Conservation (phyloP, 2,797 vertebrate species). For the Lacerta viridis region DNA sequence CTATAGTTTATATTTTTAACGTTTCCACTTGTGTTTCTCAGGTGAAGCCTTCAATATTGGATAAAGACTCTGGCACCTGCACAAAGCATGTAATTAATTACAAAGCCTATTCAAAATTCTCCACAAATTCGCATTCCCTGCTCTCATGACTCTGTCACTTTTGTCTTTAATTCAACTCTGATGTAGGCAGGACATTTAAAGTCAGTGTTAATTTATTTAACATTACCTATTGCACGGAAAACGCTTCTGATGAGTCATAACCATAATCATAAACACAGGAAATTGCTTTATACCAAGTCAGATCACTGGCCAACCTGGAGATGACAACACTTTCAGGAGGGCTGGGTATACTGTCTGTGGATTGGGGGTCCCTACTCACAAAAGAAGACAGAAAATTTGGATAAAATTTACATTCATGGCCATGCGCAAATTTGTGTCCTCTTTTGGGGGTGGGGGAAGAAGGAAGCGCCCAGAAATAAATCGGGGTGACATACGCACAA, state of each 20-base stretch:
- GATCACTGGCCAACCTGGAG: too few species aligned
- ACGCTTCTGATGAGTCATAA: constrained; percentile 38
- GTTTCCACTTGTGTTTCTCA: not conserved
- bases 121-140: not conserved
- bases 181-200: constrained; percentile 4
- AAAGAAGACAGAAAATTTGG: too few species aligned
- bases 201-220: constrained; percentile 24
- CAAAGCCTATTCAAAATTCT: not conserved
- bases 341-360: too few species aligned
- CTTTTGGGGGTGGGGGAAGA: too few species aligned
- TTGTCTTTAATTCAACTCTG: constrained; percentile 20
- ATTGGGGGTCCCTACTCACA: too few species aligned
- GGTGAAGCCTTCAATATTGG: constrained; percentile 11
- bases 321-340: too few species aligned
- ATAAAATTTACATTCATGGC: too few species aligned
- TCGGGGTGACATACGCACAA: too few species aligned
- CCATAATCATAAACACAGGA: not conserved
- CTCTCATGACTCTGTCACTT: not conserved
- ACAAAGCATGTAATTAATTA: constrained; percentile 4
- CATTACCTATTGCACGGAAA: constrained; percentile 30
- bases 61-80: not conserved
- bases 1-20: constrained; percentile 14
- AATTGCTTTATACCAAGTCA: too few species aligned
- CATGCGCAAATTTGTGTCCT: too few species aligned
- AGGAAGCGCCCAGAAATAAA: too few species aligned